Base-by-base conservation (phyloP, 2,113 vertebrate species). In the Megaceryle torquata region DNA sequence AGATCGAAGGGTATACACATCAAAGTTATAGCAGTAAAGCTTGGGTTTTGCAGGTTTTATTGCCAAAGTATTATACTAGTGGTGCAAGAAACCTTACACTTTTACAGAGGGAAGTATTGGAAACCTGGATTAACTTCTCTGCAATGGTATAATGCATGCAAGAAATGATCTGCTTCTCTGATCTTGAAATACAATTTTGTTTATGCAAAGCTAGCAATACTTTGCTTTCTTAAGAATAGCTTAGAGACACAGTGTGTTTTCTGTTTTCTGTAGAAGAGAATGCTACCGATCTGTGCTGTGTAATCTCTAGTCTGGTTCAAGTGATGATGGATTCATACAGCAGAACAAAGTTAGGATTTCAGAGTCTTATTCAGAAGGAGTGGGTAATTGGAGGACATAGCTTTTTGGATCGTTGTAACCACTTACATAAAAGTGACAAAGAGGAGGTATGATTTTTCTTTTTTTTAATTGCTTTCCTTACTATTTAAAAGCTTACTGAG, bases 351-450 rank as follows among this genome's bases (percentile, higher is more conserved):
- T 70, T 82, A 25, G 98, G 98, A 20, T 99, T 99, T 98, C 98
- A 99, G 97, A 98, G 98, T 93, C 98, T 99, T 48, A 88, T 99
- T 92, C 98, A 99, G 88, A 99, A 99, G 93, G 99, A 99, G 71
- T 99, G 99, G 99, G 92, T 99, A 76, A 95, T 98, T 86, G 99
- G 98, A 13, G 98, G 98, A 54, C 98, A 99, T 63, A 77, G 96
- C 35, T 99, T 99, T 95, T 93, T 99, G 91, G 98, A 99, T 93
- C 98, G 98, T 82, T 99, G 98, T 87, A 99, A 99, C 96, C 98
- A 98, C 81, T 97, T 99, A 28, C 98, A 96, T 63, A 98, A 97
- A 95, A 99, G 96, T 82, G 98, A 99, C 86, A 99, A 98, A 92
- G 98, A 99, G 25, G 98, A 98, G 98, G 98, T 98, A 95, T 31